Conservation (phyloP, 2,113 vertebrate species). For the Turnix velox region DNA sequence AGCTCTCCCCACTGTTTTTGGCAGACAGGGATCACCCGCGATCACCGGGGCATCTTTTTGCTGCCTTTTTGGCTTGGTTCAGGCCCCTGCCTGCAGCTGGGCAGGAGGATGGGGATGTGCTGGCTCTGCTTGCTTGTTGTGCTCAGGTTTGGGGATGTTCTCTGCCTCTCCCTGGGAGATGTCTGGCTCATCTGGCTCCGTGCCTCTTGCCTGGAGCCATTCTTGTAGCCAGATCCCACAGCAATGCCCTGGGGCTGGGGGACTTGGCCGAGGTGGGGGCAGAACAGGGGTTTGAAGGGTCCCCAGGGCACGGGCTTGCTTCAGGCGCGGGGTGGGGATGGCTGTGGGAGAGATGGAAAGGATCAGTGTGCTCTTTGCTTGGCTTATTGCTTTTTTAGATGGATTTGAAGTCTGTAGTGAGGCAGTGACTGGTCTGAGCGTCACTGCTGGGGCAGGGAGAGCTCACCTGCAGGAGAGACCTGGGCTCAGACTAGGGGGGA, state of each 20-base stretch:
- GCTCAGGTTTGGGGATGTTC: background rate
- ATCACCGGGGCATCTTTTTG: background rate
- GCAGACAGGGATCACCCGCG: background rate
- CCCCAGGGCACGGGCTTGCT: background rate
- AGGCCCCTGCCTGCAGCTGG: fast-evolving
- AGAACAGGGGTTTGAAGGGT: background rate
- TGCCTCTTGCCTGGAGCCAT: background rate
- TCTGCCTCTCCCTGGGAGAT: background rate
- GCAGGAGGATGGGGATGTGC: background rate
- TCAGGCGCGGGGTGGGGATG: fast-evolving
- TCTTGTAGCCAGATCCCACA: background rate
- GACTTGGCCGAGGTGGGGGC: background rate
- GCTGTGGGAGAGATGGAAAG: background rate
- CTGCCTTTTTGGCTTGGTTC: background rate
- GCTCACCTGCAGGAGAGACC: background rate
- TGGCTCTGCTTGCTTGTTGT: fast-evolving
- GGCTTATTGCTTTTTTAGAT: background rate
- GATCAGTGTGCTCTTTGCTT: background rate
- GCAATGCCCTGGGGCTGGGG: background rate
- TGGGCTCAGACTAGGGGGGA: background rate
- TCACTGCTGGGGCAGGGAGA: background rate
- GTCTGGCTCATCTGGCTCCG: background rate
- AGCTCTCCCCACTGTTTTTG: fast-evolving
- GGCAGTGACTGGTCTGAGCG: background rate
- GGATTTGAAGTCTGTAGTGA: background rate